Conservation (phyloP, 2,113 vertebrate species). For the Ageneiosus marmoratus region DNA sequence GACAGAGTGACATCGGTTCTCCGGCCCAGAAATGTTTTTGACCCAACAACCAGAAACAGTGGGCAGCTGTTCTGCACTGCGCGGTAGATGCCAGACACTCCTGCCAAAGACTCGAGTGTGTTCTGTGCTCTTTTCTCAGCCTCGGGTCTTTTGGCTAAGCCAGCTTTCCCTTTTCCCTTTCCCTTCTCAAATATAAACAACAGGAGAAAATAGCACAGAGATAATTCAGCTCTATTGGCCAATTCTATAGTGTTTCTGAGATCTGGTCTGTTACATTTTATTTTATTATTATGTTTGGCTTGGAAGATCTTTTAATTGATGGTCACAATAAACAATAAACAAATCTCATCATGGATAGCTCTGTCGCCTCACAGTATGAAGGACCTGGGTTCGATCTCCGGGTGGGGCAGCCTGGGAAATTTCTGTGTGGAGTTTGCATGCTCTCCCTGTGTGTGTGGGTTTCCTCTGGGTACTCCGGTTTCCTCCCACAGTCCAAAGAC, state of each 20-base stretch:
- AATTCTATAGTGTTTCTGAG: too few relatives aligned
- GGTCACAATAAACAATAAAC: constrained; percentile 23
- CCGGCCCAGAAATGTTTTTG: constrained; percentile 21
- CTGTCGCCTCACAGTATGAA: too few relatives aligned
- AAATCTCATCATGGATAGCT: background rate
- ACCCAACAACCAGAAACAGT: constrained; percentile 48
- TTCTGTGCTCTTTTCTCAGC: constrained; percentile 47
- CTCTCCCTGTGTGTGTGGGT: too few relatives aligned
- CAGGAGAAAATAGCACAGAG: background rate
- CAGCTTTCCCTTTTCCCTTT: constrained; percentile 8
- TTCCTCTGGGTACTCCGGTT: too few relatives aligned
- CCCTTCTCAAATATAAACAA: background rate
- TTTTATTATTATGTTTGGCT: background rate
- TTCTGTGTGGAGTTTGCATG: too few relatives aligned
- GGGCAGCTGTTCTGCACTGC: constrained; percentile 42
- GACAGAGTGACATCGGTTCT: constrained; percentile 29
- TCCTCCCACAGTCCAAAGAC: too few relatives aligned
- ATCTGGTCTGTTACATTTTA: background rate
- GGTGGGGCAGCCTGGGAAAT: too few relatives aligned
- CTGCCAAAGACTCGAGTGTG: constrained; percentile 49
- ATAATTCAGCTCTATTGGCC: constrained; percentile 32
- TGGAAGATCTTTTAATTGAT: constrained; percentile 30
- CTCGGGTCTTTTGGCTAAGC: constrained; percentile 30
- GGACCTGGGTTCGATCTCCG: too few relatives aligned
- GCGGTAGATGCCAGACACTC: constrained; percentile 38